These are phyloP conservation scores for Penaeus indicus DNA, from an alignment of 1,140 invertebrate species.

Conservation along the genomic window DNA sequence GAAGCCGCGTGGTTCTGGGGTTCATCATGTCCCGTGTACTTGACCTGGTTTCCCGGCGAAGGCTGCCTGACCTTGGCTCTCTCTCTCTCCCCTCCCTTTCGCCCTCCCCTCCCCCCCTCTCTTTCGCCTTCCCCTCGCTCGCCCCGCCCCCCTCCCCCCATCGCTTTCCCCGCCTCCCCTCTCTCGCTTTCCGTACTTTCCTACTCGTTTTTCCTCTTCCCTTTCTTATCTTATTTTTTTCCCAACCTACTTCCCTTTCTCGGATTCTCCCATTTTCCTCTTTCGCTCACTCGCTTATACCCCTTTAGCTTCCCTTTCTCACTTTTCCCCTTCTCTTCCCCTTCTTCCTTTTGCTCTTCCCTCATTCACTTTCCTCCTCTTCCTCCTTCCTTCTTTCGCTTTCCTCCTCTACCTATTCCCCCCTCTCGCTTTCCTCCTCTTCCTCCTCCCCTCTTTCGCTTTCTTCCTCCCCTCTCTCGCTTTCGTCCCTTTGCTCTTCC, in stretches of 20 bases:
- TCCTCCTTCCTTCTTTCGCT: neutral
- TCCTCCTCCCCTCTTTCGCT: neutral
- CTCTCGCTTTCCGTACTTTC: neutral
- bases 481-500: neutral
- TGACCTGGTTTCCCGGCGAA: neutral
- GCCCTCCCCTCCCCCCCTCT: neutral
- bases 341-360: neutral
- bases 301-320: neutral
- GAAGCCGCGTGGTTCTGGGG: too few relatives aligned
- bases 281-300: too few relatives aligned
- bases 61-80: neutral
- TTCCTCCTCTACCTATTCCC: neutral
- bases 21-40: too few relatives aligned
- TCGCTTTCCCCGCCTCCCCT: neutral
- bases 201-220: neutral
- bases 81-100: conserved; percentile 3
- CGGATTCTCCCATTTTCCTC: neutral
- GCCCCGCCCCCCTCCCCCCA: too few relatives aligned
- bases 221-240: neutral
- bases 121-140: neutral
- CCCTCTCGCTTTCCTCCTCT: neutral
- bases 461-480: neutral
- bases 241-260: too few relatives aligned
- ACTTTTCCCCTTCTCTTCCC: too few relatives aligned
- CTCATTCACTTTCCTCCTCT: neutral